A percentile compares a stretch with the other conserved stretches of the same genome.
Conservation (phyloP, 2,797 vertebrate genomes). For the Perodicticus potto region DNA sequence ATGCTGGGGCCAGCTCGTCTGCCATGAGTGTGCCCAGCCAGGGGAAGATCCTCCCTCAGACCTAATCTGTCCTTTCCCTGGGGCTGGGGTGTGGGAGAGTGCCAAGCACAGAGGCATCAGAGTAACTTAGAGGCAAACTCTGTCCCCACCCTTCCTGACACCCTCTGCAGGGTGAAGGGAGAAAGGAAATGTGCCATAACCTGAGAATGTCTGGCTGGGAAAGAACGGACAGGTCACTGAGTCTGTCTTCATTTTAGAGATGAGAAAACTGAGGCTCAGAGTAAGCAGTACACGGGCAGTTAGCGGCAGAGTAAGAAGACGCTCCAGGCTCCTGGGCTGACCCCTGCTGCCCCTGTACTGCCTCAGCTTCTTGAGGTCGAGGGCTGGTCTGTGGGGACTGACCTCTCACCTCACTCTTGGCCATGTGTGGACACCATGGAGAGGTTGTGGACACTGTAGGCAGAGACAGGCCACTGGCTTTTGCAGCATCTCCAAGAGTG, state of each 20-base stretch:
- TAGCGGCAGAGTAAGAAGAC: not conserved
- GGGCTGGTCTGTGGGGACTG: not conserved
- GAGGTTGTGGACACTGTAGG: not conserved
- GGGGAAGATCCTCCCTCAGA: not conserved
- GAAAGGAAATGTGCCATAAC: not conserved
- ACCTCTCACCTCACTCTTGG: not conserved
- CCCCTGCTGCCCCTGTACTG: not conserved
- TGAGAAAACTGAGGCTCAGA: not conserved
- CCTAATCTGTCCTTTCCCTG: not conserved
- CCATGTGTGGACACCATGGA: not conserved
- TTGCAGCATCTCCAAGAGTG: not conserved
- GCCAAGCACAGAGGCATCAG: not conserved
- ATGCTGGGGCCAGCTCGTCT: not conserved
- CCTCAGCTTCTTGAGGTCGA: not conserved
- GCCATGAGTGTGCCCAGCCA: not conserved
- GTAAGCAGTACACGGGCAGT: not conserved
- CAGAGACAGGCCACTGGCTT: not conserved
- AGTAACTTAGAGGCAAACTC: not conserved
- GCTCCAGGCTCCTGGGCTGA: not conserved
- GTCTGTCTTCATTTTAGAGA: not conserved
- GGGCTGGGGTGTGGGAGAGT: not conserved
- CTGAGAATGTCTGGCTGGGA: not conserved
- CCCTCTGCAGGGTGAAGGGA: not conserved
- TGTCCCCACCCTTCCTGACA: not conserved
- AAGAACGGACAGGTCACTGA: not conserved